Conservation (phyloP, 2,888 invertebrate species). For the Andrena trimmerana region DNA sequence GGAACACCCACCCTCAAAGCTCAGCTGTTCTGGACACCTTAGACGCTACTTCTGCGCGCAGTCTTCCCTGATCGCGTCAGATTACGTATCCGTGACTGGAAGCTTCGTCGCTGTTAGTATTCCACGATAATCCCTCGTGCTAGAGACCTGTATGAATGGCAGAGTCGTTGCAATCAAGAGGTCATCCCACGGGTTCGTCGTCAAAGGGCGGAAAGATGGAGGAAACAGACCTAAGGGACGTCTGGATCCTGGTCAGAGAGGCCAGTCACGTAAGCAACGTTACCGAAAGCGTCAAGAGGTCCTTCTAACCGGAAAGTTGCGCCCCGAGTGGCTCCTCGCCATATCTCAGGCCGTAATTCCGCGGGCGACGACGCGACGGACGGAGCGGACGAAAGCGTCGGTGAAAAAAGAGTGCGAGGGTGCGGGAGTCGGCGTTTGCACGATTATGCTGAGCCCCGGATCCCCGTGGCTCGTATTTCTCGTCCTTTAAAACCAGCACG, state of each 20-base stretch:
- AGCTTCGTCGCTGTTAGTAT: neutral
- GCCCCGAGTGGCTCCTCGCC: slow-evolving; percentile 26
- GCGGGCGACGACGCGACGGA: slow-evolving; percentile 2
- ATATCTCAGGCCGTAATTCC: slow-evolving; percentile 25
- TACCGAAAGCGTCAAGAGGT: slow-evolving; percentile 54
- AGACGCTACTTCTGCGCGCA: no score
- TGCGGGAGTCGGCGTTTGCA: slow-evolving; percentile 52
- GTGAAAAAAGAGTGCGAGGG: slow-evolving; percentile 40
- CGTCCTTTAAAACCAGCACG: slow-evolving; percentile 41
- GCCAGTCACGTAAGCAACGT: slow-evolving; percentile 62
- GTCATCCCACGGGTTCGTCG: neutral
- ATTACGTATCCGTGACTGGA: neutral
- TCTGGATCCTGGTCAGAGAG: slow-evolving; percentile 13
- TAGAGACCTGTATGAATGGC: neutral
- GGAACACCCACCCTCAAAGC: neutral
- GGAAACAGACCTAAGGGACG: slow-evolving; percentile 1
- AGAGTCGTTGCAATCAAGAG: slow-evolving; percentile 8
- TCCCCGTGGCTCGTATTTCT: slow-evolving; percentile 63
- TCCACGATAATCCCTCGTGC: no score
- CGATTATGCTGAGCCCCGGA: slow-evolving; percentile 70
- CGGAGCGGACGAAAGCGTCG: neutral
- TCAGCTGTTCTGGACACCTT: no score
- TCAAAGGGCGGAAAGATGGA: neutral
- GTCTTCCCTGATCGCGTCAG: no score
- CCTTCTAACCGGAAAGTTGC: slow-evolving; percentile 37